Evolutionary conservation across 2,797 vertebrate genomes (phyloP).

Genomic region (Characodon lateralis): DNA sequence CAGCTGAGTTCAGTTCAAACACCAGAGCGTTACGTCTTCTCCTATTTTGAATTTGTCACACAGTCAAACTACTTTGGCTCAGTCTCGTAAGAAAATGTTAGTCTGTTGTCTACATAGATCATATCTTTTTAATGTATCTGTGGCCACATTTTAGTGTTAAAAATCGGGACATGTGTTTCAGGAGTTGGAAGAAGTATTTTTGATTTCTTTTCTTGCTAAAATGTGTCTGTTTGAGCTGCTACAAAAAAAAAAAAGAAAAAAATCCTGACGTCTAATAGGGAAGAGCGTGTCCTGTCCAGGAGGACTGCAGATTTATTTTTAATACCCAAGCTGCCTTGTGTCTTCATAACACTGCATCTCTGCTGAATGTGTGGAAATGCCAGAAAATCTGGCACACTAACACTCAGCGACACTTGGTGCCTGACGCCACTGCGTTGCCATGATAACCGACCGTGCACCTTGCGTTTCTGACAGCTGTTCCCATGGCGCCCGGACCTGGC

Average conservation of each 20-base stretch:
- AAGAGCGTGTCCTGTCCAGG: not conserved
- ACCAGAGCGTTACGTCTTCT: not conserved
- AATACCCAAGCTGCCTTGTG: not conserved
- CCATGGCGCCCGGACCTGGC: slow-evolving; percentile 64
- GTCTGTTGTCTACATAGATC: not conserved
- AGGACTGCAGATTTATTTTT: slow-evolving; percentile 16
- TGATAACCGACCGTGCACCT: slow-evolving; percentile 67
- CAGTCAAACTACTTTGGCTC: not conserved
- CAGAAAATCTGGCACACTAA: slow-evolving; percentile 61
- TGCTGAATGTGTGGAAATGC: slow-evolving; percentile 38
- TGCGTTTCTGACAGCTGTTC: slow-evolving; percentile 77
- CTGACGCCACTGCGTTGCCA: slow-evolving; percentile 70
- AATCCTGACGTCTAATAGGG: not conserved
- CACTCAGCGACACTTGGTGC: slow-evolving; percentile 57
- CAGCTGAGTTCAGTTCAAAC: not conserved
- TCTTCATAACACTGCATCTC: slow-evolving; percentile 10
- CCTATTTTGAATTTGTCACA: not conserved
- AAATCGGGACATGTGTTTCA: not conserved
- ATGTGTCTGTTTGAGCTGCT: not conserved
- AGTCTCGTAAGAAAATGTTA: not conserved
- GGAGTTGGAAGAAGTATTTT: not conserved
- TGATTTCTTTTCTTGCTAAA: not conserved
- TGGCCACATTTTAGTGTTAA: not conserved
- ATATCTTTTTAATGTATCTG: not conserved
- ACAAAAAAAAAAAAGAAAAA: not conserved